Percentiles rank a stretch among this genome's conserved stretches.
Evolutionary conservation across 2,797 vertebrate genomes (phyloP).

Genomic region (Gymnopithys bicolor): DNA sequence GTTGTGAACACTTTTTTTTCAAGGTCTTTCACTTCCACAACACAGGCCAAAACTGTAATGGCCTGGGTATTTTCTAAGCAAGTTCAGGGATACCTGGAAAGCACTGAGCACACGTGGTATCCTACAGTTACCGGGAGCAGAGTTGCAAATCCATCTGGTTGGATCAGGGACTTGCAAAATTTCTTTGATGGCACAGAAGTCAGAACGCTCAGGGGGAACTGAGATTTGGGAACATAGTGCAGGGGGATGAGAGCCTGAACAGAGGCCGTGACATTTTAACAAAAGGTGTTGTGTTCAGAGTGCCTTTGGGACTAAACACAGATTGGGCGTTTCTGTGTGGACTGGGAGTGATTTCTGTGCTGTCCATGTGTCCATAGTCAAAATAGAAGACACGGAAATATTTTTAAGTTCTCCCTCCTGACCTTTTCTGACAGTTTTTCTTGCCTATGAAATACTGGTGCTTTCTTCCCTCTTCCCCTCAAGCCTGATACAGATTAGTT

Average conservation of each 20-base stretch:
- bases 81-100: background rate
- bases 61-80: background rate
- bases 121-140: background rate
- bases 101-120: background rate
- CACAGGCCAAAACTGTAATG: background rate
- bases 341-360: background rate
- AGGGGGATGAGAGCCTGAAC: too few species aligned
- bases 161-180: background rate
- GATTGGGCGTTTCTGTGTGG: background rate
- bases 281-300: background rate
- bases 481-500: background rate
- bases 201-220: background rate
- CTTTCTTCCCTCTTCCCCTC: fast-evolving
- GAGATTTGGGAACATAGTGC: background rate
- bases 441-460: background rate
- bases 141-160: background rate
- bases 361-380: fast-evolving
- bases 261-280: background rate
- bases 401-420: background rate
- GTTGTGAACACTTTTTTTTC: background rate
- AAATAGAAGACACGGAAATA: background rate
- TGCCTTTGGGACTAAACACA: background rate
- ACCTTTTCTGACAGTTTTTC: background rate
- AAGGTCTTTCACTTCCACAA: background rate
- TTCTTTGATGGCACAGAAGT: background rate